These are phyloP conservation scores for Myxocyprinus asiaticus DNA, from an alignment of 2,113 vertebrate species.

Conservation along the genomic window DNA sequence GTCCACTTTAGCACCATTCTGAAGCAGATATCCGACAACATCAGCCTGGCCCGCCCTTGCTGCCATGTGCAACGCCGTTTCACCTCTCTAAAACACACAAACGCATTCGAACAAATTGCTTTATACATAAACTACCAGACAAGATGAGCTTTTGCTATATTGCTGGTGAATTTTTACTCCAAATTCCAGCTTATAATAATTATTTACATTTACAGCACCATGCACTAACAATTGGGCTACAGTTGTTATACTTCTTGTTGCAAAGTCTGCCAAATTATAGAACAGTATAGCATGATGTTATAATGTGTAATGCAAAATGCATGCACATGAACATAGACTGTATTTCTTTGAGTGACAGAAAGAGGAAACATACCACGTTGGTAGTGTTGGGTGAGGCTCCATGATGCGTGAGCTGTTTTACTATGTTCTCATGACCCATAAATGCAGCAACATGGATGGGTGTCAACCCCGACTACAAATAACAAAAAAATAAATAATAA, in stretches of 20 bases:
- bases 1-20: conserved; percentile 94
- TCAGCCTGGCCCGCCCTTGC: conserved; percentile 93
- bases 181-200: no score
- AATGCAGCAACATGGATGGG: conserved; percentile 98
- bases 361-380: conserved; percentile 80
- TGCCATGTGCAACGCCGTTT: conserved; percentile 95
- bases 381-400: conserved; percentile 95
- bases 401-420: conserved; percentile 89
- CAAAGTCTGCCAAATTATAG: no score
- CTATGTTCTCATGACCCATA: conserved; percentile 98
- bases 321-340: no score
- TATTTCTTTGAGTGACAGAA: background rate
- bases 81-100: conserved; percentile 81
- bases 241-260: no score
- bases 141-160: no score
- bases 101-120: background rate
- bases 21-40: conserved; percentile 94
- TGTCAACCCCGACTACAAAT: conserved; percentile 90
- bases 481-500: no score
- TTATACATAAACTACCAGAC: background rate
- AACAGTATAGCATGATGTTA: no score
- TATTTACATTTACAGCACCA: no score
- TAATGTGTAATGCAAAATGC: no score
- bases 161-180: no score
- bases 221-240: no score